Conservation (phyloP, 1,140 invertebrate species). For the Coboldia fuscipes region DNA sequence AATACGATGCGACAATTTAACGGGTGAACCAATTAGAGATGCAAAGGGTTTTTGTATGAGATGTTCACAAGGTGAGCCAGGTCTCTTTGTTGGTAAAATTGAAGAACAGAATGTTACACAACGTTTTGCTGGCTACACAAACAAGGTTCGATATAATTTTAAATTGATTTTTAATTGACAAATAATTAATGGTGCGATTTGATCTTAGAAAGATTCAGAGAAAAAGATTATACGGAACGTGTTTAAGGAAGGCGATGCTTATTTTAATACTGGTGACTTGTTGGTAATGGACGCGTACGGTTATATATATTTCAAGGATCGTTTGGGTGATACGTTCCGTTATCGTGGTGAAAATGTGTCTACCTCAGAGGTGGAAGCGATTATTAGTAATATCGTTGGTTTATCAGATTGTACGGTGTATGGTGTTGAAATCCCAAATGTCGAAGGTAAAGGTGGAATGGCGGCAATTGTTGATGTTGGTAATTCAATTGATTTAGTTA, state of each 20-base stretch:
- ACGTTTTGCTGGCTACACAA: constrained; percentile 67
- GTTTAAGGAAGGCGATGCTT: constrained; percentile 64
- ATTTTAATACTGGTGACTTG: constrained; percentile 86
- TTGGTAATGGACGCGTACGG: constrained; percentile 76
- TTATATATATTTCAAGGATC: constrained; percentile 88
- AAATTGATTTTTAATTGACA: no score
- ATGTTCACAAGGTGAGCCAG: constrained; percentile 50
- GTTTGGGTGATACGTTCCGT: constrained; percentile 90
- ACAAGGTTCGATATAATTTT: constrained; percentile 25
- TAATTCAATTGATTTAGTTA: constrained; percentile 37
- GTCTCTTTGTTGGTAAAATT: constrained; percentile 60
- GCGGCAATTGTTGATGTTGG: constrained; percentile 67
- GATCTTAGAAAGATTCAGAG: constrained; percentile 58
- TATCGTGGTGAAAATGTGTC: constrained; percentile 93
- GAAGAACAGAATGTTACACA: constrained; percentile 40
- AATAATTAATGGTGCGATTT: no score
- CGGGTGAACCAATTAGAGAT: constrained; percentile 54
- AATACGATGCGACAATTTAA: constrained; percentile 59
- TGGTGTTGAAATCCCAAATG: constrained; percentile 63
- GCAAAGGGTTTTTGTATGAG: constrained; percentile 53
- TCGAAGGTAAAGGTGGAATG: constrained; percentile 92
- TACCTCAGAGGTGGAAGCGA: constrained; percentile 87
- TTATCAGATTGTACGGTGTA: constrained; percentile 57
- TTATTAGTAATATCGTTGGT: constrained; percentile 61
- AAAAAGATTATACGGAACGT: constrained; percentile 84